phyloP scores from a whole-genome alignment of 2,113 vertebrate species.

The Passer domesticus region DNA sequence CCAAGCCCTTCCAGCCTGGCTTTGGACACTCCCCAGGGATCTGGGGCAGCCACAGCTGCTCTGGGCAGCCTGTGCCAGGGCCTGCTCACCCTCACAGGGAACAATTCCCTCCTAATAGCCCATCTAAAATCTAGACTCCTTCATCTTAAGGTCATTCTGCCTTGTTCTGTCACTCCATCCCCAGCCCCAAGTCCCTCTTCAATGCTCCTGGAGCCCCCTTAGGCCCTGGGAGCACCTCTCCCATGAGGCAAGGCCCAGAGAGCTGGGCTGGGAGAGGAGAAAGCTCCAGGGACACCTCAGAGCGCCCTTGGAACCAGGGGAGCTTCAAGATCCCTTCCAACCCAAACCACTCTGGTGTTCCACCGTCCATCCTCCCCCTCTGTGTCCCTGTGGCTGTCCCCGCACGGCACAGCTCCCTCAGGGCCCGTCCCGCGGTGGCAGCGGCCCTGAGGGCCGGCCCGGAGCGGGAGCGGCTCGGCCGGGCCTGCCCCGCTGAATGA shows the following conservation, averaged over 20 bases:
- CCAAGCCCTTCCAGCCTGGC: not conserved
- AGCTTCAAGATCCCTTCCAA: not conserved
- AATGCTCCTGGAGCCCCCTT: not conserved
- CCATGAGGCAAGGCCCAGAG: not conserved
- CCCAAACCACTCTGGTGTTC: not conserved
- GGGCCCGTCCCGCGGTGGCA: not conserved
- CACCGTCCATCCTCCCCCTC: not conserved
- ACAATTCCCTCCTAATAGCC: not conserved
- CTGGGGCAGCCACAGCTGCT: not conserved
- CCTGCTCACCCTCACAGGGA: rapidly evolving
- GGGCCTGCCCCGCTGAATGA: conserved; percentile 18
- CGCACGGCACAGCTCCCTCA: not conserved
- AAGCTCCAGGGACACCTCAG: not conserved
- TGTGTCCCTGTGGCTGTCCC: not conserved
- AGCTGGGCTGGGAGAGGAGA: not conserved
- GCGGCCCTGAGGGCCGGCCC: too few species aligned
- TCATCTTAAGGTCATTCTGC: not conserved
- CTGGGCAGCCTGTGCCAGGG: not conserved
- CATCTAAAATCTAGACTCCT: too few species aligned
- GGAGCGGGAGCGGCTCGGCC: too few species aligned
- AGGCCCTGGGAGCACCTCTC: not conserved
- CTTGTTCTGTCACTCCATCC: not conserved
- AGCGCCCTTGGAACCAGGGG: not conserved
- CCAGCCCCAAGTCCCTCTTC: not conserved
- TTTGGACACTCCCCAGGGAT: not conserved